Evolutionary conservation across 23 tunicate genomes (phyloP).

Genomic region (Oikopleura dioica): DNA sequence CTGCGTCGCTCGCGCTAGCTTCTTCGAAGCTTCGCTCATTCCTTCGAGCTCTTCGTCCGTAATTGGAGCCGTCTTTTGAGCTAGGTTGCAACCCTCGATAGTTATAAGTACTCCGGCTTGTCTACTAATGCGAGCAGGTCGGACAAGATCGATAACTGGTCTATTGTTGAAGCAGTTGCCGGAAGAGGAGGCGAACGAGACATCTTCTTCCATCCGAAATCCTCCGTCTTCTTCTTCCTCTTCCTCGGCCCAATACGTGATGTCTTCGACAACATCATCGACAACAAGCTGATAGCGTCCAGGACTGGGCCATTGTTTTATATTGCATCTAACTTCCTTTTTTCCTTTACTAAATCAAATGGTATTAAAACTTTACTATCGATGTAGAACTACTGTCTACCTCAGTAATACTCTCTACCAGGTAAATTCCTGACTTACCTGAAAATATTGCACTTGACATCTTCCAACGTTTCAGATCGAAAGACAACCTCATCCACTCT

Average conservation of each 20-base stretch:
- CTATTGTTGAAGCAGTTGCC: not conserved
- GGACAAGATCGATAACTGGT: not conserved
- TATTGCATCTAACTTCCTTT: not conserved
- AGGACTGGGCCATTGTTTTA: not conserved
- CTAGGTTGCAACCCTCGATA: not conserved
- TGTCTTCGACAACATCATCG: not conserved
- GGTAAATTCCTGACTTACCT: not conserved
- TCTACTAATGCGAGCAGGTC: not conserved
- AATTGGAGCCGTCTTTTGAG: not conserved
- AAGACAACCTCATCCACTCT: not conserved
- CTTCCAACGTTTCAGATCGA: not conserved
- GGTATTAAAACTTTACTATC: not conserved
- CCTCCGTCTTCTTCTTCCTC: not conserved
- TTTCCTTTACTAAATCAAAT: not conserved
- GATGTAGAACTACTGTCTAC: no score
- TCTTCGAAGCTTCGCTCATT: no score
- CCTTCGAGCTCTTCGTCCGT: no score
- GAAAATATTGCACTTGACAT: not conserved
- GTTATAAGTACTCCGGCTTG: not conserved
- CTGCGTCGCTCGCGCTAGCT: not conserved
- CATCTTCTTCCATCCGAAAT: not conserved
- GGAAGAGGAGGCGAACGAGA: not conserved
- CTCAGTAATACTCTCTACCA: no score
- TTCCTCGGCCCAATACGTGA: not conserved
- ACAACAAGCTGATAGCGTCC: not conserved